Evolutionary conservation across 1,140 invertebrate species (phyloP).

Genomic region (Lordiphosa mommai): DNA sequence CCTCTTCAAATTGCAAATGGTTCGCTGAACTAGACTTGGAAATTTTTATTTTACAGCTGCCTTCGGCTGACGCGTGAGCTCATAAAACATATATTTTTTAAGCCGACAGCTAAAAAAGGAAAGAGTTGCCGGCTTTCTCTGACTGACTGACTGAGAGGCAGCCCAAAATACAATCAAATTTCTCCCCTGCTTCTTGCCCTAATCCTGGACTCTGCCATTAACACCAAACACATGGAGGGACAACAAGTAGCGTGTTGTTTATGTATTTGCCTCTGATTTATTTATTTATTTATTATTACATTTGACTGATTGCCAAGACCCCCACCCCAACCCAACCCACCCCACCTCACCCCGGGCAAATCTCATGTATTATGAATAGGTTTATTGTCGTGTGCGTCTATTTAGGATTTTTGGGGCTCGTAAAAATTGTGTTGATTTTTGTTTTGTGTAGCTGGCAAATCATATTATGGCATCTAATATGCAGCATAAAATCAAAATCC

Average conservation of each 20-base stretch:
- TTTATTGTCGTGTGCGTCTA: slow-evolving; percentile 62
- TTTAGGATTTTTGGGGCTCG: slow-evolving; percentile 10
- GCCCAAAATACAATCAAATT: slow-evolving; percentile 7
- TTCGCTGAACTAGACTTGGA: not conserved
- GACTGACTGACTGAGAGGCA: not conserved
- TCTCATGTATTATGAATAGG: slow-evolving; percentile 68
- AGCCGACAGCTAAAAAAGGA: slow-evolving; percentile 2
- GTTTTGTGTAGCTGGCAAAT: slow-evolving; percentile 65
- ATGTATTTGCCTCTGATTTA: slow-evolving; percentile 32
- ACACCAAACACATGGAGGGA: not conserved
- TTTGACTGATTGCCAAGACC: slow-evolving; percentile 65
- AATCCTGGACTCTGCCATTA: slow-evolving; percentile 22
- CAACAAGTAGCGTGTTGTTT: slow-evolving; percentile 22
- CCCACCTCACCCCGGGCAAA: slow-evolving; percentile 9
- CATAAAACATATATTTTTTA: slow-evolving; percentile 1
- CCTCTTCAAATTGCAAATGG: too few species aligned
- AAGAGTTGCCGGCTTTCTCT: slow-evolving; percentile 8
- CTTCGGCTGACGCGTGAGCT: not conserved
- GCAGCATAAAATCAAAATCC: slow-evolving; percentile 34
- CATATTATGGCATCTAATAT: slow-evolving; percentile 68
- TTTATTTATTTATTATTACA: slow-evolving; percentile 74
- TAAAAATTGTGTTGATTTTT: slow-evolving; percentile 42
- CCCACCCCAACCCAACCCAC: not conserved
- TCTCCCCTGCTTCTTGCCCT: slow-evolving; percentile 7
- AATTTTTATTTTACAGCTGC: slow-evolving; percentile 5